Evolutionary conservation across 2,888 invertebrate genomes (phyloP).

Genomic region (Acleris emargana): DNA sequence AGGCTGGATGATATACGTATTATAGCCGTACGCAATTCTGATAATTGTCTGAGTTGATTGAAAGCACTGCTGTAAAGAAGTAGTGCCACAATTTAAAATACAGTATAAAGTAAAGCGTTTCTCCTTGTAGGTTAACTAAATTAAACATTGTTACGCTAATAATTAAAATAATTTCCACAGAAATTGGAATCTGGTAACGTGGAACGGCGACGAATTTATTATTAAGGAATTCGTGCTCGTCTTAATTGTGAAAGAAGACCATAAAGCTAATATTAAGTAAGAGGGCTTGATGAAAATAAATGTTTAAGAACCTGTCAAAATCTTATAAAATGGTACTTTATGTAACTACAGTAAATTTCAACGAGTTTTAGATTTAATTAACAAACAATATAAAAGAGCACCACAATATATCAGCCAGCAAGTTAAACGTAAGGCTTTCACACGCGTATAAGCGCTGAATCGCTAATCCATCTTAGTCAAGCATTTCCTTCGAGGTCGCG

Average conservation of each 20-base stretch:
- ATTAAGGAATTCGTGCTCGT: slow-evolving; percentile 26
- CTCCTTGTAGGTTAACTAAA: slow-evolving; percentile 22
- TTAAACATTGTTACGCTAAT: slow-evolving; percentile 21
- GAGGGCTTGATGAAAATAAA: slow-evolving; percentile 8
- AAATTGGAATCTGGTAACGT: slow-evolving; percentile 28
- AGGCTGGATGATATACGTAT: no score
- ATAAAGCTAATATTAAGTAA: slow-evolving; percentile 22
- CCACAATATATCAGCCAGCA: slow-evolving; percentile 17
- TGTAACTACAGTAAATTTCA: no score
- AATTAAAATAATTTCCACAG: slow-evolving; percentile 23
- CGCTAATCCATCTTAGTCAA: slow-evolving; percentile 59
- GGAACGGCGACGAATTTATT: slow-evolving; percentile 22
- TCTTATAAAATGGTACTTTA: no score
- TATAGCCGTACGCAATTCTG: not conserved
- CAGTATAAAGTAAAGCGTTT: slow-evolving; percentile 3
- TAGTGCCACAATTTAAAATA: slow-evolving; percentile 7
- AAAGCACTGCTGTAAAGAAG: slow-evolving; percentile 3
- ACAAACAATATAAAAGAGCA: no score
- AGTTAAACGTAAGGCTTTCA: slow-evolving; percentile 35
- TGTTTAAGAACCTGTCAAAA: not conserved
- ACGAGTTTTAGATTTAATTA: no score
- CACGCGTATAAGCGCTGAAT: slow-evolving; percentile 51
- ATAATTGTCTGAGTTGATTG: not conserved
- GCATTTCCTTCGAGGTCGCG: slow-evolving; percentile 49
- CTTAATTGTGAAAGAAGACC: slow-evolving; percentile 7